Conservation (phyloP, 1,140 invertebrate species). For the Heliconius eleuchia region DNA sequence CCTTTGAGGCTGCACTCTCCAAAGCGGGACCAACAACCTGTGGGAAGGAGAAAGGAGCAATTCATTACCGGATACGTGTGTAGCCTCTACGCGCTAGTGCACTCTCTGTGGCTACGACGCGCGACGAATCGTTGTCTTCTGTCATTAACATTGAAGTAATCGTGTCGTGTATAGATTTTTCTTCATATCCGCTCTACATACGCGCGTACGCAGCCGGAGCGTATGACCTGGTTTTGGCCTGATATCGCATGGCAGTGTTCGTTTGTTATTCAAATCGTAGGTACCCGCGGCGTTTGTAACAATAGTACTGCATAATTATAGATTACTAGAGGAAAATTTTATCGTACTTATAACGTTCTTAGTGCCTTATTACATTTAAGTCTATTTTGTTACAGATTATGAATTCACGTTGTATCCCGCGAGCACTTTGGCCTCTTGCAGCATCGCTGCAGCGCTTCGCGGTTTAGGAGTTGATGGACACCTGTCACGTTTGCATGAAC, state of each 20-base stretch:
- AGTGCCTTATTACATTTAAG: background rate
- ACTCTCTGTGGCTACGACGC: conserved; percentile 29
- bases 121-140: conserved; percentile 11
- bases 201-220: conserved; percentile 36
- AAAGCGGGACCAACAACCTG: conserved; percentile 70
- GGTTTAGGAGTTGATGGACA: conserved; percentile 87
- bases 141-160: conserved; percentile 29
- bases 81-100: conserved; percentile 38
- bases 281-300: conserved; percentile 38
- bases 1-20: conserved; percentile 74
- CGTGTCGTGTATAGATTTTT: conserved; percentile 27
- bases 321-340: conserved; percentile 38
- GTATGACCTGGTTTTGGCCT: conserved; percentile 56
- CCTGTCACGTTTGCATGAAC: conserved; percentile 85
- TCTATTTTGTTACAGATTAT: conserved; percentile 87
- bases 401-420: conserved; percentile 93
- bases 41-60: conserved; percentile 67
- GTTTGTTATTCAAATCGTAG: conserved; percentile 58
- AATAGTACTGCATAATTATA: conserved; percentile 32
- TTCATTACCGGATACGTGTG: conserved; percentile 49
- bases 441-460: conserved; percentile 90
- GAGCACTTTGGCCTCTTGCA: conserved; percentile 92
- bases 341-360: conserved; percentile 4
- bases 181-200: conserved; percentile 47
- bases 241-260: conserved; percentile 54